Evolutionary conservation across 1,140 invertebrate species (phyloP).

Genomic region (Rhynchophorus ferrugineus): DNA sequence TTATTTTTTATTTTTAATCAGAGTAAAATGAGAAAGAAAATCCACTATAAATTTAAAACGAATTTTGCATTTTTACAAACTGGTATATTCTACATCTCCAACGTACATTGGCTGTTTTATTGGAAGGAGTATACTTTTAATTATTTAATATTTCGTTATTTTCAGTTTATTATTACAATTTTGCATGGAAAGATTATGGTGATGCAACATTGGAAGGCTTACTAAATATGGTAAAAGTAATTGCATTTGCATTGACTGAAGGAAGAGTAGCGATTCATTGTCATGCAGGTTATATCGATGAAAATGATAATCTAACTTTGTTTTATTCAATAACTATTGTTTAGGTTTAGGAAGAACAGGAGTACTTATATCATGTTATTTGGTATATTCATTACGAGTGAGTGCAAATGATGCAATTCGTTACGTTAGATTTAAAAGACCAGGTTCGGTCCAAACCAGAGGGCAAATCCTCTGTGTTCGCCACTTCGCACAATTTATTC

Average conservation of each 20-base stretch:
- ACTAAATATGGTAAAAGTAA: slow-evolving; percentile 81
- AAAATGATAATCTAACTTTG: no score
- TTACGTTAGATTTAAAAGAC: slow-evolving; percentile 70
- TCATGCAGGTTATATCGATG: slow-evolving; percentile 65
- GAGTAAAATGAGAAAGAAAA: no score
- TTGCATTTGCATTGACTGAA: slow-evolving; percentile 73
- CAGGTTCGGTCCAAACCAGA: slow-evolving; percentile 72
- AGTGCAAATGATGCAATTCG: slow-evolving; percentile 72
- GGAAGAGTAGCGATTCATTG: slow-evolving; percentile 85
- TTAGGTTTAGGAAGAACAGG: slow-evolving; percentile 76
- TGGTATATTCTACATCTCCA: no score
- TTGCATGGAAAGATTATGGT: slow-evolving; percentile 77
- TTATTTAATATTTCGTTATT: no score
- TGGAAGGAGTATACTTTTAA: no score
- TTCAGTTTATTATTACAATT: slow-evolving; percentile 82
- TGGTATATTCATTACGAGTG: slow-evolving; percentile 71
- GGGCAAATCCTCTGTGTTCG: slow-evolving; percentile 74
- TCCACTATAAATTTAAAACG: no score
- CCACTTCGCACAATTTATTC: slow-evolving; percentile 73
- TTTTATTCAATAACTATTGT: slow-evolving; percentile 11
- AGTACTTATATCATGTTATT: slow-evolving; percentile 78
- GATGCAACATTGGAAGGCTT: slow-evolving; percentile 65
- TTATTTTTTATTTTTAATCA: no score
- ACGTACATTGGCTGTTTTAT: no score
- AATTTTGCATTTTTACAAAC: no score